A percentile compares a stretch with the other conserved stretches of the same genome.
These are phyloP conservation scores for Hiodon alosoides DNA, from an alignment of 2,113 vertebrate genomes.

Conservation along the genomic window DNA sequence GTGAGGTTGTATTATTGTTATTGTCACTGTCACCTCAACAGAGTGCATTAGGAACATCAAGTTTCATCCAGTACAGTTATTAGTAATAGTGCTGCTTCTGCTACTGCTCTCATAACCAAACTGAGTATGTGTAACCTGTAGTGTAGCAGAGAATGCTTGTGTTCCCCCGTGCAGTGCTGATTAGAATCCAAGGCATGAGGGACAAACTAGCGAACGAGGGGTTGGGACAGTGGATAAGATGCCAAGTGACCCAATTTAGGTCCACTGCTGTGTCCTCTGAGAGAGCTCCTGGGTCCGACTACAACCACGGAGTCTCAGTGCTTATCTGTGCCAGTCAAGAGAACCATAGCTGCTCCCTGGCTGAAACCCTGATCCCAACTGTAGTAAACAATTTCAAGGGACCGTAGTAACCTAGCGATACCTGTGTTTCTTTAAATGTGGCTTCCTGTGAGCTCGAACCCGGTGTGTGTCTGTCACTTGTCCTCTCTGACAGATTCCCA, in stretches of 20 bases:
- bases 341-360: not conserved
- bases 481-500: not conserved
- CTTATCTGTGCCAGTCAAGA: too few species aligned
- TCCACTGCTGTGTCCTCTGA: not conserved
- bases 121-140: not conserved
- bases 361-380: not conserved
- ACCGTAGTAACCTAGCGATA: not conserved
- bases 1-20: too few species aligned
- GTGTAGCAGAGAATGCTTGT: not conserved
- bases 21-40: not conserved
- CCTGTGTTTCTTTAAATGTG: not conserved
- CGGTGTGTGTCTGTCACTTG: slow-evolving; percentile 2
- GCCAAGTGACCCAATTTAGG: not conserved
- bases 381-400: not conserved
- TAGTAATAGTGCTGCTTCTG: not conserved
- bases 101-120: not conserved
- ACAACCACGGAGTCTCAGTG: not conserved
- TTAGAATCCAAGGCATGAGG: not conserved
- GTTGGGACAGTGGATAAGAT: not conserved
- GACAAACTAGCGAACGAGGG: not conserved
- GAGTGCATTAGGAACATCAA: not conserved
- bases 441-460: slow-evolving; percentile 1
- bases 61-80: not conserved
- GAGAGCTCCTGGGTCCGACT: not conserved
- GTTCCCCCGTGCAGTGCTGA: not conserved